These are phyloP conservation scores for Hypomesus transpacificus DNA, from an alignment of 2,113 vertebrate genomes.

Conservation along the genomic window DNA sequence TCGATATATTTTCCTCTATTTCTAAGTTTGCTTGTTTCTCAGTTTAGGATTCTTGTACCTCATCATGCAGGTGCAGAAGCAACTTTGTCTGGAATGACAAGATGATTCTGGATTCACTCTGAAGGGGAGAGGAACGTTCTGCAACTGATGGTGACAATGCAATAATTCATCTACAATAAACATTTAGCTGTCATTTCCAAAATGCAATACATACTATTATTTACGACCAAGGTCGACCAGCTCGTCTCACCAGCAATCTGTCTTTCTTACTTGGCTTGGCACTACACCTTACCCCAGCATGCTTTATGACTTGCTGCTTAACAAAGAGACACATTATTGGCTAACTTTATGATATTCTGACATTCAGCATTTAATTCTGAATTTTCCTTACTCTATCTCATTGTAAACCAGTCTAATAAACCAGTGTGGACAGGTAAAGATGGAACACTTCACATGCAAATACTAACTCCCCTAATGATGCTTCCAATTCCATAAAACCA, in stretches of 20 bases:
- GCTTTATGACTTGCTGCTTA: not conserved
- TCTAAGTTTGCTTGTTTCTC: not conserved
- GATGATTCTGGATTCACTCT: constrained; percentile 14
- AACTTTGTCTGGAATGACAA: not conserved
- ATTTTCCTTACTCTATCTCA: not conserved
- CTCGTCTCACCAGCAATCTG: constrained; percentile 20
- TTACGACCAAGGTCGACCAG: constrained; percentile 12
- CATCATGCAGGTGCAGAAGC: constrained; percentile 10
- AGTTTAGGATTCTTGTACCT: constrained; percentile 11
- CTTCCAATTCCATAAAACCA: not conserved
- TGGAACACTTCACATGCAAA: not conserved
- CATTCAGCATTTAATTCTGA: not conserved
- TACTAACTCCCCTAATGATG: not conserved
- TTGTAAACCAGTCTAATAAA: not conserved
- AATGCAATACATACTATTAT: constrained; percentile 33
- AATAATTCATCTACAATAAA: constrained; percentile 35
- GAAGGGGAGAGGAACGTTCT: not conserved
- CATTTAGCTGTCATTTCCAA: constrained; percentile 47
- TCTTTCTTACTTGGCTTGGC: not conserved
- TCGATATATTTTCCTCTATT: constrained; percentile 1
- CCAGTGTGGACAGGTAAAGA: not conserved
- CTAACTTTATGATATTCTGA: not conserved
- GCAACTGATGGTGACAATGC: not conserved
- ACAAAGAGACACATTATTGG: not conserved
- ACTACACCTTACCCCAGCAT: not conserved